These are phyloP conservation scores for Amorpha juglandis DNA, from an alignment of 2,888 invertebrate species.

Conservation along the genomic window DNA sequence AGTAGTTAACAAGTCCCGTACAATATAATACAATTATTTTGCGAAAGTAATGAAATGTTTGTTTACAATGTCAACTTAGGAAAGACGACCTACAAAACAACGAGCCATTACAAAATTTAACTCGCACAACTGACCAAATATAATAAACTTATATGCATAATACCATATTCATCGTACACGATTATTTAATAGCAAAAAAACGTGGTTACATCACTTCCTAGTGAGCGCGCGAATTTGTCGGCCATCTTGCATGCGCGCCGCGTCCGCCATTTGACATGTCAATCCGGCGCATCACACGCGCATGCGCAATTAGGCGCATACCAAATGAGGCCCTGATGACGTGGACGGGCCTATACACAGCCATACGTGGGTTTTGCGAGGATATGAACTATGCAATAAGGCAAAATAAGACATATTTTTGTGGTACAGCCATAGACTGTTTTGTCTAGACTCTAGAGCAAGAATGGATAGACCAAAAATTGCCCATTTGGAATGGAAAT, in stretches of 20 bases:
- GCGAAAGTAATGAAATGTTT: too few species aligned
- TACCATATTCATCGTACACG: background rate
- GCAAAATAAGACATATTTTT: too few species aligned
- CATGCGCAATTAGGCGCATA: constrained; percentile 36
- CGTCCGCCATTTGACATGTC: constrained; percentile 39
- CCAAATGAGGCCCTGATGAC: constrained; percentile 44
- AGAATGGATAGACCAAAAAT: too few species aligned
- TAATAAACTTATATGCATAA: background rate
- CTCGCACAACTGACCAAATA: too few species aligned
- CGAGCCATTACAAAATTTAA: too few species aligned
- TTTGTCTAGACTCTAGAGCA: too few species aligned
- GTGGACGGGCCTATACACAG: background rate
- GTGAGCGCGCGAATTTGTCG: constrained; percentile 24
- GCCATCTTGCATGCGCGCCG: constrained; percentile 34
- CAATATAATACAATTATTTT: too few species aligned
- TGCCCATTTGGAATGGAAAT: too few species aligned
- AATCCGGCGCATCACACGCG: constrained; percentile 35
- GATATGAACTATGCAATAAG: background rate
- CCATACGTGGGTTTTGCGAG: background rate
- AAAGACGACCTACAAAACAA: too few species aligned
- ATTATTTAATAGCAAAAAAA: constrained; percentile 19
- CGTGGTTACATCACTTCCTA: constrained; percentile 38
- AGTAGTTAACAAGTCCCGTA: too few species aligned
- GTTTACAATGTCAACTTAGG: too few species aligned
- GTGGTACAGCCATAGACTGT: too few species aligned